Percentiles rank a stretch among this genome's conserved stretches.
Evolutionary conservation across 1,140 invertebrate species (phyloP).

Genomic region (Cydia fagiglandana): DNA sequence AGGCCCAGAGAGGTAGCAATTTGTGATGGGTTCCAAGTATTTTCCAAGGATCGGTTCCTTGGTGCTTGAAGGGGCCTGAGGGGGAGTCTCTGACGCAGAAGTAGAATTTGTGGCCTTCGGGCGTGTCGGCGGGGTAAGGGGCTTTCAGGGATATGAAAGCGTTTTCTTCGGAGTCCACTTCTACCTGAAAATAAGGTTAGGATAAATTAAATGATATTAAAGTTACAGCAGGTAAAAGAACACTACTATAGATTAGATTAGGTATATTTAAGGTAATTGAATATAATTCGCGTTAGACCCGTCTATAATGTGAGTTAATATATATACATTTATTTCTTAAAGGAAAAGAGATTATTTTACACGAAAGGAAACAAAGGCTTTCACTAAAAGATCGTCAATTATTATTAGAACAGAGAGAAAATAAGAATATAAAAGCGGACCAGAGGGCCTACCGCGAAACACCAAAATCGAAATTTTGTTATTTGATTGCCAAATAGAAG

Average conservation of each 20-base stretch:
- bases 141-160: constrained; percentile 80
- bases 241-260: no score
- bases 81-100: constrained; percentile 82
- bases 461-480: no score
- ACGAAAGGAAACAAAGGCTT: no score
- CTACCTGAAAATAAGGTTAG: constrained; percentile 47
- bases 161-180: constrained; percentile 67
- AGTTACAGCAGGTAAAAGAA: not conserved
- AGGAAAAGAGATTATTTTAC: no score
- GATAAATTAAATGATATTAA: not conserved
- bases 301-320: no score
- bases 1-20: constrained; percentile 87
- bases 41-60: constrained; percentile 84
- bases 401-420: no score
- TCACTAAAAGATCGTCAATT: no score
- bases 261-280: no score
- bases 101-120: constrained; percentile 80
- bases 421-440: no score
- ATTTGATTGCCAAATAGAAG: not conserved
- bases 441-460: no score
- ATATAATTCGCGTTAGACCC: no score
- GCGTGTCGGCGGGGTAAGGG: constrained; percentile 69
- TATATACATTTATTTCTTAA: no score
- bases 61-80: constrained; percentile 83
- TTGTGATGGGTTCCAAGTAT: constrained; percentile 84